phyloP scores from a whole-genome alignment of 2,888 invertebrate genomes.

The Crocallis elinguaria region DNA sequence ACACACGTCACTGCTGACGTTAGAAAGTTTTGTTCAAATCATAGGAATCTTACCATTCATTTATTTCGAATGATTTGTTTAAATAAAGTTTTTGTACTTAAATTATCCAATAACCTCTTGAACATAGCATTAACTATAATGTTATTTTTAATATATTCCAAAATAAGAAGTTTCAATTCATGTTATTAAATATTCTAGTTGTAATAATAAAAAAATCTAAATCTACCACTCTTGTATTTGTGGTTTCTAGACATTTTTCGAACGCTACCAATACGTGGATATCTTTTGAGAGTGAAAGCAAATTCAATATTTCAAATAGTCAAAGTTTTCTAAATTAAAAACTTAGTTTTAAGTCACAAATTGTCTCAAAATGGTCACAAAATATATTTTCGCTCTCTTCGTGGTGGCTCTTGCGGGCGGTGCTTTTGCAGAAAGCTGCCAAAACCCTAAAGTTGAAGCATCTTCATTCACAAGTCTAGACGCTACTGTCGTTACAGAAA shows the following conservation, averaged over 20 bases:
- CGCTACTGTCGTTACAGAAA: constrained; percentile 94
- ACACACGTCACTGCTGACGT: constrained; percentile 74
- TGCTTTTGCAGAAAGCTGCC: constrained; percentile 63
- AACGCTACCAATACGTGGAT: constrained; percentile 37
- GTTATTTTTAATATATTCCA: background rate
- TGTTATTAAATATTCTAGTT: too few relatives aligned
- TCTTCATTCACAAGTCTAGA: constrained; percentile 96
- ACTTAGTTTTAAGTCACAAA: constrained; percentile 48
- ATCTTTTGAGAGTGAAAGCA: constrained; percentile 2
- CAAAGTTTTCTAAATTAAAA: constrained; percentile 45
- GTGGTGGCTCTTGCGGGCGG: constrained; percentile 56
- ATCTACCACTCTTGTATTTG: too few relatives aligned
- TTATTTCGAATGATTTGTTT: too few relatives aligned
- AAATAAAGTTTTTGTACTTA: too few relatives aligned
- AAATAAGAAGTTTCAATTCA: background rate
- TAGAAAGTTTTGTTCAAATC: constrained; percentile 54
- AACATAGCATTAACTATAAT: background rate
- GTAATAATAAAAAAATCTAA: too few relatives aligned
- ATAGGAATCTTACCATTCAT: background rate
- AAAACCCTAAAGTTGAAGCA: constrained; percentile 89
- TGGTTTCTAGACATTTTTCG: constrained; percentile 1
- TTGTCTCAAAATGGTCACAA: constrained; percentile 73
- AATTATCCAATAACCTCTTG: background rate
- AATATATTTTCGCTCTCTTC: constrained; percentile 60
- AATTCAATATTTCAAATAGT: too few relatives aligned